A percentile compares a stretch with the other conserved stretches of the same genome.
phyloP scores from a whole-genome alignment of 2,888 invertebrate species.

The Druceiella hillmani region DNA sequence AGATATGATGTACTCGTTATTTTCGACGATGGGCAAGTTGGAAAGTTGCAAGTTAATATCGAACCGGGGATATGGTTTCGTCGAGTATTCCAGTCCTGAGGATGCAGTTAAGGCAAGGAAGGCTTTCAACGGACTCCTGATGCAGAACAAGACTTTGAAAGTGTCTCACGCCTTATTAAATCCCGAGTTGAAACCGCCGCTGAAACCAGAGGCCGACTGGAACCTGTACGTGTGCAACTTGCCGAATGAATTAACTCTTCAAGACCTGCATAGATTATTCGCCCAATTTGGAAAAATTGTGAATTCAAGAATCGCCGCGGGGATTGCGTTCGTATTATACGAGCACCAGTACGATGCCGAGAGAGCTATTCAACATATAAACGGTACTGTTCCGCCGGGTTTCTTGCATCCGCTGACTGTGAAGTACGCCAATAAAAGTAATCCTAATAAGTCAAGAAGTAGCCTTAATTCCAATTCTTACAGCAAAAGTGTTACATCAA shows the following conservation, averaged over 20 bases:
- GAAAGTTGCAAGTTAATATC: conserved; percentile 55
- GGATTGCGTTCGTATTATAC: conserved; percentile 51
- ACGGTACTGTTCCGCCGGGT: conserved; percentile 47
- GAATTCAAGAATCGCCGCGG: conserved; percentile 51
- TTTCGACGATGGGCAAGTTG: conserved; percentile 53
- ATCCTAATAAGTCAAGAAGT: conserved; percentile 45
- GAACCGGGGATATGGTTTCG: conserved; percentile 53
- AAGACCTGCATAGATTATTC: conserved; percentile 51
- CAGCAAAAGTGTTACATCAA: conserved; percentile 42
- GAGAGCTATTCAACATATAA: conserved; percentile 46
- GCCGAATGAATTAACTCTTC: conserved; percentile 53
- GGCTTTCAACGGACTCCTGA: conserved; percentile 49
- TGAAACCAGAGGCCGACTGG: conserved; percentile 53
- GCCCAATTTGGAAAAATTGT: conserved; percentile 54
- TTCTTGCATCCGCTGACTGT: conserved; percentile 52
- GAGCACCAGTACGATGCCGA: conserved; percentile 50
- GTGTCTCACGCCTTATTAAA: conserved; percentile 50
- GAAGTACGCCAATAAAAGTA: conserved; percentile 55
- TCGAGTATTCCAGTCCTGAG: conserved; percentile 49
- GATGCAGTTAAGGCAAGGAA: conserved; percentile 50
- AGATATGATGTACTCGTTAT: conserved; percentile 53
- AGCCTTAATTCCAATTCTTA: conserved; percentile 41
- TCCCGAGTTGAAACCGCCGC: conserved; percentile 47
- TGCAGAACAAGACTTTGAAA: conserved; percentile 53
- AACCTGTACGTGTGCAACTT: conserved; percentile 54